A percentile compares a stretch with the other conserved stretches of the same genome.
Evolutionary conservation across 2,888 invertebrate species (phyloP).

Genomic region (Operophtera brumata): DNA sequence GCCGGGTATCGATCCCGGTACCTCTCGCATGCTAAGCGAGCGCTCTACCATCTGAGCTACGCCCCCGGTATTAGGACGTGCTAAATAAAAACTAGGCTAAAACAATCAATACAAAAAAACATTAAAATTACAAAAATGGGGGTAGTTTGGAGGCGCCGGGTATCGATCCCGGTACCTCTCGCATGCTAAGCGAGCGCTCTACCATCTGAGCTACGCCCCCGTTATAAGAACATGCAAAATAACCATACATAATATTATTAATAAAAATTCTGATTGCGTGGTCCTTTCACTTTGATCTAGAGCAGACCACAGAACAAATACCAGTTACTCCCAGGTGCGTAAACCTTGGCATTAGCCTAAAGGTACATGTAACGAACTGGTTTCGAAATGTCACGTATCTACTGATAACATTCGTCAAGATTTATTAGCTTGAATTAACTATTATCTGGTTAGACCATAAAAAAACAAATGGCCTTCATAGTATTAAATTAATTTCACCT

Average conservation of each 20-base stretch:
- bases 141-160: slow-evolving; percentile 73
- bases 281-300: slow-evolving; percentile 34
- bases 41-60: slow-evolving; percentile 77
- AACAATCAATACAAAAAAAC: background rate
- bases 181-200: slow-evolving; percentile 82
- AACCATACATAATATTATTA: slow-evolving; percentile 10
- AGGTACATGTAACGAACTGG: slow-evolving; percentile 9
- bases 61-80: slow-evolving; percentile 20
- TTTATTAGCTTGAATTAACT: slow-evolving; percentile 10
- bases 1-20: slow-evolving; percentile 67
- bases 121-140: slow-evolving; percentile 16
- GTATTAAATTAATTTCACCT: too few relatives aligned
- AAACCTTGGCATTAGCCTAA: slow-evolving; percentile 29
- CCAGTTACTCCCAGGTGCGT: slow-evolving; percentile 10
- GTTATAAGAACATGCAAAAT: slow-evolving; percentile 7
- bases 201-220: slow-evolving; percentile 74
- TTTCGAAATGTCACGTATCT: slow-evolving; percentile 23
- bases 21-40: slow-evolving; percentile 82
- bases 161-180: slow-evolving; percentile 82
- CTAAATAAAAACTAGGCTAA: background rate
- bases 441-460: slow-evolving; percentile 5
- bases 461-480: too few relatives aligned
- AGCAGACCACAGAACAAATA: slow-evolving; percentile 18
- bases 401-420: slow-evolving; percentile 6
- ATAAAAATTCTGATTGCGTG: slow-evolving; percentile 25